These are phyloP conservation scores for Polyommatus icarus DNA, from an alignment of 2,888 invertebrate species.

Conservation along the genomic window DNA sequence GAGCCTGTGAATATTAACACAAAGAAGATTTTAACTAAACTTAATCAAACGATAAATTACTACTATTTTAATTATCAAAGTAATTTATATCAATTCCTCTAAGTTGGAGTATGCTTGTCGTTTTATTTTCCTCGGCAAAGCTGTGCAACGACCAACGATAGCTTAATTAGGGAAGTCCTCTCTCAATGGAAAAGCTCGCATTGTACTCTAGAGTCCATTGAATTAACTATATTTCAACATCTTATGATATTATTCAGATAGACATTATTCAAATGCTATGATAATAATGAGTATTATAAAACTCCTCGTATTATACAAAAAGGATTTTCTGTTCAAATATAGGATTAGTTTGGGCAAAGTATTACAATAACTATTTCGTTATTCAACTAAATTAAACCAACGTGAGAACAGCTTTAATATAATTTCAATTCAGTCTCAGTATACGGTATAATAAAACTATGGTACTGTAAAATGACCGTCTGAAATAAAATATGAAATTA, in stretches of 20 bases:
- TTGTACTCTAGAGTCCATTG: conserved; percentile 11
- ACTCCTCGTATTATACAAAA: no score
- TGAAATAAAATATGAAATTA: no score
- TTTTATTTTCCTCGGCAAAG: conserved; percentile 1
- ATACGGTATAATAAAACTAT: no score
- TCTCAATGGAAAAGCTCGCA: background rate
- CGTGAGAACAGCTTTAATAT: no score
- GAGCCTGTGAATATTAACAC: no score
- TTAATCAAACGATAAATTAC: background rate
- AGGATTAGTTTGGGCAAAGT: no score
- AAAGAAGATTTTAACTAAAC: no score
- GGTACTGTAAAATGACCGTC: no score
- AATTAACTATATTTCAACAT: background rate
- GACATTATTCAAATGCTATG: background rate
- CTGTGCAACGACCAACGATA: background rate
- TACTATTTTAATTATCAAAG: background rate
- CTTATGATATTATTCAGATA: background rate
- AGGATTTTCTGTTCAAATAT: no score
- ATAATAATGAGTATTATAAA: background rate
- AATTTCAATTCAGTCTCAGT: no score
- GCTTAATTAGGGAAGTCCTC: conserved; percentile 14
- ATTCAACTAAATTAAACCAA: no score
- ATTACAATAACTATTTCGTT: no score
- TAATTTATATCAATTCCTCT: background rate
- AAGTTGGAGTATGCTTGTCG: background rate